These are phyloP conservation scores for Nephrotoma guestfalica DNA, from an alignment of 2,888 invertebrate genomes.

Conservation along the genomic window DNA sequence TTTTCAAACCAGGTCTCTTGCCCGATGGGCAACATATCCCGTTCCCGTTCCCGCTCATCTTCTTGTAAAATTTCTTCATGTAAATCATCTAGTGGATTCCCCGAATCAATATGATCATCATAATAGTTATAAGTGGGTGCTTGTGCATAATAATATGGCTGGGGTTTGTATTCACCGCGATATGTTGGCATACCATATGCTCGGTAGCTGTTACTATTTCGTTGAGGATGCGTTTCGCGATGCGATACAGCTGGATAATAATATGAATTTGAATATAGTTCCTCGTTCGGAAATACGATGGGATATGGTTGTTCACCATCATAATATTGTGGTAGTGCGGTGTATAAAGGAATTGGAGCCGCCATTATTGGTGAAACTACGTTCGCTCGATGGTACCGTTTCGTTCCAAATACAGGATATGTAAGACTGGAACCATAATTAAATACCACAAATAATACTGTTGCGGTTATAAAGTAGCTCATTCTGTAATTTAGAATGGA, in stretches of 20 bases:
- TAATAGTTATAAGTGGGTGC: constrained; percentile 31
- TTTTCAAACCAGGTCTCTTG: constrained; percentile 50
- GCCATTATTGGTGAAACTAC: constrained; percentile 6
- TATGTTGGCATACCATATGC: constrained; percentile 19
- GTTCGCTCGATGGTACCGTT: constrained; percentile 15
- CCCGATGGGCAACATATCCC: constrained; percentile 23
- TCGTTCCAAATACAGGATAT: constrained; percentile 16
- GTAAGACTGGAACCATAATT: constrained; percentile 2
- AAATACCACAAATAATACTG: background rate
- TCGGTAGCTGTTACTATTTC: background rate
- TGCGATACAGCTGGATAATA: constrained; percentile 14
- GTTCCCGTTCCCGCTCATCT: constrained; percentile 38
- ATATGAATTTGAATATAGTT: constrained; percentile 12
- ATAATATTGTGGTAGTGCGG: constrained; percentile 11
- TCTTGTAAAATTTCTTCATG: constrained; percentile 46
- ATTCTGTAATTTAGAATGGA: background rate
- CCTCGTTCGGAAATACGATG: background rate
- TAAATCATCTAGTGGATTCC: constrained; percentile 37
- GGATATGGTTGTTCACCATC: constrained; percentile 9
- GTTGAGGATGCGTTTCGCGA: constrained; percentile 14
- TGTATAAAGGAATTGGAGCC: constrained; percentile 9
- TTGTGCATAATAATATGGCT: constrained; percentile 34
- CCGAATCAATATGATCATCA: constrained; percentile 24
- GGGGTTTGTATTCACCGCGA: constrained; percentile 19
- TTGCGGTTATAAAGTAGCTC: background rate